Evolutionary conservation across 2,113 vertebrate species (phyloP).

Genomic region (Heptranchias perlo): DNA sequence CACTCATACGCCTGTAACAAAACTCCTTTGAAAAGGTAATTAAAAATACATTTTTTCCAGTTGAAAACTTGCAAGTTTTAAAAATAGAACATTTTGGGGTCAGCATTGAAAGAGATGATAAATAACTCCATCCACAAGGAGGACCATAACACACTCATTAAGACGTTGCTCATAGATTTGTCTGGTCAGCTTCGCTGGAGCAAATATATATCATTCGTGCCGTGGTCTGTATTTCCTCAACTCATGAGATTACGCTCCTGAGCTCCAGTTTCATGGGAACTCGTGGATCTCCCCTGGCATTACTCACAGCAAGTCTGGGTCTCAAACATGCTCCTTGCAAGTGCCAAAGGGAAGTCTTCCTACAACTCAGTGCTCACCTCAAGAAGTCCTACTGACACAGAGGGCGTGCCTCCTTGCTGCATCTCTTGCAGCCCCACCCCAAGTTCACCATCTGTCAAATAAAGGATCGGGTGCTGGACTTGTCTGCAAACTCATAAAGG

Average conservation of each 20-base stretch:
- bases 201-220: conserved; percentile 1
- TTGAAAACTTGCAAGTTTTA: neutral
- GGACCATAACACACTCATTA: neutral
- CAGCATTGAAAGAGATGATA: conserved; percentile 10
- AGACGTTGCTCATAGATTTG: conserved; percentile 3
- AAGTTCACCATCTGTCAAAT: neutral
- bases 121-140: neutral
- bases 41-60: neutral
- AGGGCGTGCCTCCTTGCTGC: neutral
- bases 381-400: neutral
- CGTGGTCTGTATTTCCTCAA: neutral
- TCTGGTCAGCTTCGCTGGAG: neutral
- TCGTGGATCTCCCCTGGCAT: neutral
- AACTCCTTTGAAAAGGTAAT: neutral
- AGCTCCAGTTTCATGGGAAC: neutral
- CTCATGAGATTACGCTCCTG: neutral
- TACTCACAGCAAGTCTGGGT: neutral
- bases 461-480: neutral
- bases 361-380: neutral
- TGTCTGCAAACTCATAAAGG: neutral
- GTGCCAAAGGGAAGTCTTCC: neutral
- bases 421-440: neutral
- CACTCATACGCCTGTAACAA: neutral
- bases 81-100: conserved; percentile 22
- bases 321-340: neutral